Evolutionary conservation across 2,888 invertebrate genomes (phyloP).

Genomic region (Cephus pulcher): DNA sequence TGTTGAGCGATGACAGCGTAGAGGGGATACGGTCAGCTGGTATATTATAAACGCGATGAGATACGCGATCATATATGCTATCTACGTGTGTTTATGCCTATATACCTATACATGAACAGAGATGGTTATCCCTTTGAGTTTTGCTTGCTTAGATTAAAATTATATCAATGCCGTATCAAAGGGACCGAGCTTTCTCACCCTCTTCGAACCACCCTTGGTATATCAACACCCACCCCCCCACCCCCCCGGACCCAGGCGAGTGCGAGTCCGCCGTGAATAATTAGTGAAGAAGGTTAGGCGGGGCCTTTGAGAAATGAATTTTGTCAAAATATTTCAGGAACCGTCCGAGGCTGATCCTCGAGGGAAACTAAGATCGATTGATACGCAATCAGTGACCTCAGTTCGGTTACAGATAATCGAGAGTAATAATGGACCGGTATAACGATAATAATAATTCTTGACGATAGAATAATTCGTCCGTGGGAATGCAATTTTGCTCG

Average conservation of each 20-base stretch:
- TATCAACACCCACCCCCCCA: not conserved
- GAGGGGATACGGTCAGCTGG: conserved; percentile 13
- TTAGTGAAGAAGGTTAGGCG: not conserved
- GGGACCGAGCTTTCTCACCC: conserved; percentile 26
- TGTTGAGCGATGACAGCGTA: conserved; percentile 6
- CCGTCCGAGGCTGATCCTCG: not conserved
- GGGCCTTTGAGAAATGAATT: not conserved
- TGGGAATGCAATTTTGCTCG: conserved; percentile 23
- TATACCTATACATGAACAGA: conserved; percentile 13
- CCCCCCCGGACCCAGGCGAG: not conserved
- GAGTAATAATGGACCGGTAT: not conserved
- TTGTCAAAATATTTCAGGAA: not conserved
- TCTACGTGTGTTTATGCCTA: too few relatives aligned
- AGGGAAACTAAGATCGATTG: not conserved
- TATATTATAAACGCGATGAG: conserved; percentile 27
- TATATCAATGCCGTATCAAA: conserved; percentile 54
- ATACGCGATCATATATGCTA: not conserved
- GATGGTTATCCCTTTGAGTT: conserved; percentile 52
- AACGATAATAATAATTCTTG: not conserved
- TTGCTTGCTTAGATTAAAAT: conserved; percentile 52
- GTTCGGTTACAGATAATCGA: not conserved
- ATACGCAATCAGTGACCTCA: not conserved
- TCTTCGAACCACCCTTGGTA: not conserved
- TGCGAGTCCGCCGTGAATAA: not conserved
- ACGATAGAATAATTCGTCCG: not conserved